A percentile compares a stretch with the other conserved stretches of the same genome.
Evolutionary conservation across 2,113 vertebrate genomes (phyloP).

Genomic region (Cebus imitator): DNA sequence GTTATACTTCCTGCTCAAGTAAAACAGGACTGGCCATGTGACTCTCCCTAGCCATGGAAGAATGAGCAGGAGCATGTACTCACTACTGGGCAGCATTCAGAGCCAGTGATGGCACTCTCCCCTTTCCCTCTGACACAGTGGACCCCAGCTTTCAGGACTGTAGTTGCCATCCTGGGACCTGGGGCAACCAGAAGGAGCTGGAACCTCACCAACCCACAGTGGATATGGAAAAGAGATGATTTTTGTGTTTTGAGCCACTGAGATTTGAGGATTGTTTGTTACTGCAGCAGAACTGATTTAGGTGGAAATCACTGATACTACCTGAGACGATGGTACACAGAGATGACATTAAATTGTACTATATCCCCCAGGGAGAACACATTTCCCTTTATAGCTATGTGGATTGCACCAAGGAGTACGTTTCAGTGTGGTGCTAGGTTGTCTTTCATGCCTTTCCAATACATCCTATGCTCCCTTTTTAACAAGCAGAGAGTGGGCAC

Average conservation of each 20-base stretch:
- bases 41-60: background rate
- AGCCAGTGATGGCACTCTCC: background rate
- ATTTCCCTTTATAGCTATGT: background rate
- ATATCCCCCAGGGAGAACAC: background rate
- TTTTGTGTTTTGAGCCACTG: background rate
- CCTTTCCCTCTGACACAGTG: background rate
- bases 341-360: background rate
- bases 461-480: background rate
- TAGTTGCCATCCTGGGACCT: background rate
- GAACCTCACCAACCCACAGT: background rate
- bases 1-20: background rate
- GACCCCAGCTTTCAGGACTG: background rate
- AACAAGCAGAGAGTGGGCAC: background rate
- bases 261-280: background rate
- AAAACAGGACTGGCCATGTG: background rate
- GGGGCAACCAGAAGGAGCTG: background rate
- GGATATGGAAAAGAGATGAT: background rate
- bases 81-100: accelerated
- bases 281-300: background rate
- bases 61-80: background rate
- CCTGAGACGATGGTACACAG: background rate
- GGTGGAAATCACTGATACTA: background rate
- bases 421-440: background rate
- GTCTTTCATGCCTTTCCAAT: background rate
- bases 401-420: no score